A percentile compares a stretch with the other conserved stretches of the same genome.
Conservation (phyloP, 2,888 invertebrate species). For the Parthenolecanium corni region DNA sequence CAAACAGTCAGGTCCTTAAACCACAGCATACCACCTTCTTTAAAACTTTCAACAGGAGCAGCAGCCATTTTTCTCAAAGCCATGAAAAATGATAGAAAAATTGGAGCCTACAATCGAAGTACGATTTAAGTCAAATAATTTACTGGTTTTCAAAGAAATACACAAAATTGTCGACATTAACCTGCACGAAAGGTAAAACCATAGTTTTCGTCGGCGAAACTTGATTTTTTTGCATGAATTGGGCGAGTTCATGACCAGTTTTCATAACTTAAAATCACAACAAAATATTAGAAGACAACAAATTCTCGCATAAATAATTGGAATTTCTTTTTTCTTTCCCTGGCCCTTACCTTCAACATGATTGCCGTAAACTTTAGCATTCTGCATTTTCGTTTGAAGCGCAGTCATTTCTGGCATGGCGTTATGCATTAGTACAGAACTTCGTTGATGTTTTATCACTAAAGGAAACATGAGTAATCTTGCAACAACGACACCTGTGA, state of each 20-base stretch:
- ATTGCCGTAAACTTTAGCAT: constrained; percentile 76
- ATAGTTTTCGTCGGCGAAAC: constrained; percentile 70
- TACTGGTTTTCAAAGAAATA: too few species aligned
- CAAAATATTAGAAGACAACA: not conserved
- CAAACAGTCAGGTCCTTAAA: constrained; percentile 80
- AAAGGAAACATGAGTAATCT: constrained; percentile 71
- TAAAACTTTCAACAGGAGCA: constrained; percentile 80
- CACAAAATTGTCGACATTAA: constrained; percentile 37
- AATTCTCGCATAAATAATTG: not conserved
- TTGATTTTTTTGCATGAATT: constrained; percentile 69
- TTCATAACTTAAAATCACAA: constrained; percentile 46
- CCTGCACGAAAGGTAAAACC: constrained; percentile 64
- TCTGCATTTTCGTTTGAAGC: constrained; percentile 71
- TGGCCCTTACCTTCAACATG: constrained; percentile 55
- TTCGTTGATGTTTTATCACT: constrained; percentile 68
- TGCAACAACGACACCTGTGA: constrained; percentile 59
- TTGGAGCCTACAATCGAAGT: constrained; percentile 48
- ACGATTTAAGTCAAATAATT: not conserved
- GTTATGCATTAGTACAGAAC: constrained; percentile 69
- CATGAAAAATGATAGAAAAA: constrained; percentile 87
- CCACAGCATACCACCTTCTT: constrained; percentile 81
- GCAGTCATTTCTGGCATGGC: constrained; percentile 73
- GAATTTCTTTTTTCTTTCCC: too few species aligned
- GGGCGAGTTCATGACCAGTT: constrained; percentile 63
- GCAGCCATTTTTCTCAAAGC: constrained; percentile 79